Base-by-base conservation (phyloP, 2,113 vertebrate genomes). In the Tretioscincus oriximinensis region DNA sequence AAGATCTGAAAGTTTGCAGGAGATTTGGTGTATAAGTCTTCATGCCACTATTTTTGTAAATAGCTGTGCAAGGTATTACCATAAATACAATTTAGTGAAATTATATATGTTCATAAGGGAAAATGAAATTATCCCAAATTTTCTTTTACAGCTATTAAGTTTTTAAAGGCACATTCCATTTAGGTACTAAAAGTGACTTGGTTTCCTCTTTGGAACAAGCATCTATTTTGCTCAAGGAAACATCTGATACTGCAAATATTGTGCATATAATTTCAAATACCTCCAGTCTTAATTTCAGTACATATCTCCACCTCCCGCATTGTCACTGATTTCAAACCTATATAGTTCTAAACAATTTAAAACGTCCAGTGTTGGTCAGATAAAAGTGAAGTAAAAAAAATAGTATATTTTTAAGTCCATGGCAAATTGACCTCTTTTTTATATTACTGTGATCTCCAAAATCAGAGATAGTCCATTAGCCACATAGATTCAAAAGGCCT, bases 21-120 rank as follows among this genome's bases (percentile, higher is more conserved):
- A 78, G 79, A n/a, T 90, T 92, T 90, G 85, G 86, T 84, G 86
- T 90, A 67, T 81, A 84, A 84, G 86, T 83, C 77, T 86, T 88
- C 80, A 84, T 87, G 73, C 80, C 84, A 81, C 80, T 73, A 69
- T 89, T 82, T 89, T 89, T 83, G 88, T 86, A 89, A 18, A 78
- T 16, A 8, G 29, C 9, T 10, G 41, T 4, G 22, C 77, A 82
- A 58, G 83, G 85, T 89, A 85, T 84, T 75, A 63, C 90, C 89
- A 87, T 83, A 81, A 78, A 82, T 79, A 78, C 89, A 89, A 1
- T 87, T 90, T 79, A 90, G 83, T 86, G 82, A 85, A 78, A 68
- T 69, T 88, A 24, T 41, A 49, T 18, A 21, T 70, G 31, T 49
- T 60, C 29, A 47, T n/a, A 26, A 72, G 28, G 2, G 29, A 74